Evolutionary conservation across 2,797 vertebrate species (phyloP).

Genomic region (Thaleichthys pacificus): DNA sequence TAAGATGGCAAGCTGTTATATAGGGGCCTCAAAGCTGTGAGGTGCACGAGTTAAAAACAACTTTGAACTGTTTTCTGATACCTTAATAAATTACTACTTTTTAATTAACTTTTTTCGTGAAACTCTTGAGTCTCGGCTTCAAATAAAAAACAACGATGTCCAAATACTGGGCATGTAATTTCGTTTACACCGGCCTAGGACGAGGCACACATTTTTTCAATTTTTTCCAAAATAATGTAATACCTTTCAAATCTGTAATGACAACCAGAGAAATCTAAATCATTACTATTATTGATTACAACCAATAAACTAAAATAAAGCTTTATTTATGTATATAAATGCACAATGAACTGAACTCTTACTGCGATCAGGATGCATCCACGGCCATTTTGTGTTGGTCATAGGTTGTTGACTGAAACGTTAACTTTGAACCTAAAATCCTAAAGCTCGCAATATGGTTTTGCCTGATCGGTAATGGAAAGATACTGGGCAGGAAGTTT

Average conservation of each 20-base stretch:
- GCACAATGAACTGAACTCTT: not conserved
- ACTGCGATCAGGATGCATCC: not conserved
- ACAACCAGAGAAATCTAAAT: not conserved
- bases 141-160: no score
- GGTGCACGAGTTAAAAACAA: not conserved
- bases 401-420: not conserved
- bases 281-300: not conserved
- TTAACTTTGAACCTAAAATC: not conserved
- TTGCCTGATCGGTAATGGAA: no score
- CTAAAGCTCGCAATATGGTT: not conserved
- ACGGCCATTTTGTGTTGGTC: conserved; percentile 12
- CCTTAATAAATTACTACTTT: conserved; percentile 7
- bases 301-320: not conserved
- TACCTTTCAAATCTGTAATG: not conserved
- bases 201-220: not conserved
- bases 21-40: no score
- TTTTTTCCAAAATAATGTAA: not conserved
- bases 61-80: not conserved
- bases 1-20: not conserved
- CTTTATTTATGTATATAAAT: not conserved
- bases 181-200: not conserved
- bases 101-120: not conserved
- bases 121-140: no score
- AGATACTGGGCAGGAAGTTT: not conserved
- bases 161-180: not conserved